These are phyloP conservation scores for Sinodicranocentrus sp. DNA, from an alignment of 2,888 invertebrate genomes.

Conservation along the genomic window DNA sequence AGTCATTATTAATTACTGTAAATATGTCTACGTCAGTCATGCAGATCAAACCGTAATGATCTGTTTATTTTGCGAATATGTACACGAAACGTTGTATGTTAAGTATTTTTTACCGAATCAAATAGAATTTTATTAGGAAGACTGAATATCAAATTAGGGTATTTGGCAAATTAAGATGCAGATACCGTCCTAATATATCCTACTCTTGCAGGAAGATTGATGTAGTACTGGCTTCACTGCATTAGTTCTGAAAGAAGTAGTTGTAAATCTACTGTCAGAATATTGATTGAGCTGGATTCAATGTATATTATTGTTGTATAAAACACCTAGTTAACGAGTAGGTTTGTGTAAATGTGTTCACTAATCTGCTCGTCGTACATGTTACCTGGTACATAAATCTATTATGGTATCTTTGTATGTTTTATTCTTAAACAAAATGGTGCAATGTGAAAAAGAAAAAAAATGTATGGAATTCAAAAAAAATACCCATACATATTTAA, in stretches of 20 bases:
- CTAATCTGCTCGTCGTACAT: constrained; percentile 49
- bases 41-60: background rate
- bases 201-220: background rate
- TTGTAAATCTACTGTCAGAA: background rate
- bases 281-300: constrained; percentile 56
- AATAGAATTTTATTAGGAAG: constrained; percentile 54
- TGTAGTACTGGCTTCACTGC: background rate
- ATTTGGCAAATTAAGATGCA: constrained; percentile 32
- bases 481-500: constrained; percentile 13
- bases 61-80: background rate
- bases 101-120: constrained; percentile 48
- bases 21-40: constrained; percentile 38
- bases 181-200: constrained; percentile 50
- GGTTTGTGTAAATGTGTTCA: constrained; percentile 42
- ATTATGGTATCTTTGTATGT: constrained; percentile 26
- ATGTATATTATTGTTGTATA: constrained; percentile 12
- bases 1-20: constrained; percentile 40
- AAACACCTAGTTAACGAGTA: background rate
- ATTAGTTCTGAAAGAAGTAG: background rate
- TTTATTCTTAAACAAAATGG: constrained; percentile 54
- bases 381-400: constrained; percentile 58
- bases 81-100: background rate
- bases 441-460: constrained; percentile 32
- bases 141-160: constrained; percentile 41
- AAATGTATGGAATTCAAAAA: background rate